Evolutionary conservation across 2,888 invertebrate genomes (phyloP), one percentile per base, ranked within the genome.

Genomic region (Apantesis nais): DNA sequence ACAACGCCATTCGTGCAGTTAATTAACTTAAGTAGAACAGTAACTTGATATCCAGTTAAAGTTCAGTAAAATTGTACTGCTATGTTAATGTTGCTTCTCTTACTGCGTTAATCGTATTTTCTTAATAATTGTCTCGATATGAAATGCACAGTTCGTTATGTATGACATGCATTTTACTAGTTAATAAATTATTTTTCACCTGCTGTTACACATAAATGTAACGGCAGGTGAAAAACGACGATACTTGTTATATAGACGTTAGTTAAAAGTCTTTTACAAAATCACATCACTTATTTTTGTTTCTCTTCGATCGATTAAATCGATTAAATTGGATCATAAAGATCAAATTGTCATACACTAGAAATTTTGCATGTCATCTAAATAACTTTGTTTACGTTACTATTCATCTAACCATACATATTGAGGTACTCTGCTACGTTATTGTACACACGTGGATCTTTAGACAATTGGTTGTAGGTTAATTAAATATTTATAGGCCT

Each of bases 61-160:
- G 25, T 25, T 55, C 1, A 25, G 55, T 25, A 55, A 25, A 25
- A 55, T 55, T 25, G 25, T 25, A 55, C 4, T 25, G 14, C 55
- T 25, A 25, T 25, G 55, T 55, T 14, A 25, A 55, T 55, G 55
- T 25, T 55, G 78, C 72, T 71, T 75, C 48, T 55, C 12, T 25
- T 12, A 55, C 25, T 55, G 55, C 4, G 14, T 25, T 55, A 25
- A 52, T 19, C 22, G 48, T 52, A 52, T 52, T 25, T 55, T 25
- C 2, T n/a, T 55, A 12, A n/a, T 52, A 55, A 55, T 55, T 55
- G 55, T 25, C 25, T 25, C 55, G 55, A 55, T 55, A 55, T 25
- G 55, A 55, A 48, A 55, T 55, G 8, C 22, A 52, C 48, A 11
- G 55, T 55, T 25, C n/a, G 11, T 25, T 25, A 55, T 25, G 14